Evolutionary conservation across 2,113 vertebrate genomes (phyloP).

Genomic region (Cryptotis parvus): DNA sequence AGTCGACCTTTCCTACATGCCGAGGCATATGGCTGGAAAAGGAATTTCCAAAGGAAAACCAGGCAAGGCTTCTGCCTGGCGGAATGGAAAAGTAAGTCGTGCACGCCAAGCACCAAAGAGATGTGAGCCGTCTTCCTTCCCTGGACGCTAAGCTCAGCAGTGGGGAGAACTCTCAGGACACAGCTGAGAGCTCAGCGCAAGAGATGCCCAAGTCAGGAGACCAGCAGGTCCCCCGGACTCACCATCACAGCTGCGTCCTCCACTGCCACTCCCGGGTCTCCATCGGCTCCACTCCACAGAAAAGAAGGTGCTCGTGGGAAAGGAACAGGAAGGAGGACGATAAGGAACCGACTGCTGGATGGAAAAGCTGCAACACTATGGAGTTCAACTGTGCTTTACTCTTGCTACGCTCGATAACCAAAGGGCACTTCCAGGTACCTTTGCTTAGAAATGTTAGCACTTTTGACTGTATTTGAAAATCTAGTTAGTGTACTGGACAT

Average conservation of each 20-base stretch:
- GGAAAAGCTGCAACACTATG: slow-evolving; percentile 56
- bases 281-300: background rate
- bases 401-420: slow-evolving; percentile 51
- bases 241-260: background rate
- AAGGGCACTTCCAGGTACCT: slow-evolving; percentile 53
- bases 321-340: slow-evolving; percentile 1
- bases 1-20: slow-evolving; percentile 6
- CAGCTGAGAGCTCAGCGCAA: slow-evolving; percentile 27
- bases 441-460: slow-evolving; percentile 66
- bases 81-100: background rate
- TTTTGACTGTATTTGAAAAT: slow-evolving; percentile 45
- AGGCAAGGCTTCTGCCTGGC: background rate
- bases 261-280: background rate
- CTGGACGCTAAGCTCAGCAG: slow-evolving; percentile 21
- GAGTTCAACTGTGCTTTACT: slow-evolving; percentile 72
- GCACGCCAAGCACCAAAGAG: slow-evolving; percentile 27
- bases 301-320: slow-evolving; percentile 30
- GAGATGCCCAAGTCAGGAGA: background rate
- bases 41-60: background rate
- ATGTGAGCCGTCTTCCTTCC: background rate
- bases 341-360: background rate
- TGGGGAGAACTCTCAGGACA: background rate
- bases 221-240: background rate
- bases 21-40: slow-evolving; percentile 30
- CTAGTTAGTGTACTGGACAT: slow-evolving; percentile 45